These are phyloP conservation scores for Pseudorasbora parva DNA, from an alignment of 2,113 vertebrate species.

Conservation along the genomic window DNA sequence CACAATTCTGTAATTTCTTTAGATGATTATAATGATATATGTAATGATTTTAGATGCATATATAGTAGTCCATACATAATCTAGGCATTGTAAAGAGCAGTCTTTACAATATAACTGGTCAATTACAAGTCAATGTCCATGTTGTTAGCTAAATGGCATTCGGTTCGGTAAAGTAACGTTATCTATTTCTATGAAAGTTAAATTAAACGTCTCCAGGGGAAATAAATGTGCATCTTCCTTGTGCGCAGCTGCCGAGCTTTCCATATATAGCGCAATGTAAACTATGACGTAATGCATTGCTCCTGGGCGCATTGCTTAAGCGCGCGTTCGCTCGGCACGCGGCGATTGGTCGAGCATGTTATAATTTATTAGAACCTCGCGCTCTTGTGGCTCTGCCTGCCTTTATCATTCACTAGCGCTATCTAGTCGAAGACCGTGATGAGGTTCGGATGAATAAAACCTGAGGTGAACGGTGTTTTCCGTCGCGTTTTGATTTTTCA, in stretches of 20 bases:
- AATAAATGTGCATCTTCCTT: background rate
- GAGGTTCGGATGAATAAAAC: background rate
- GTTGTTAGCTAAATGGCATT: background rate
- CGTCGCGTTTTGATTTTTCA: background rate
- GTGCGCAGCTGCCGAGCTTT: constrained; percentile 58
- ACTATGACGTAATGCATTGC: constrained; percentile 65
- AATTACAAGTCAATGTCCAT: background rate
- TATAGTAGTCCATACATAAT: background rate
- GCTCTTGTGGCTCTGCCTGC: constrained; percentile 1
- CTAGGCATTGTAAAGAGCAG: background rate
- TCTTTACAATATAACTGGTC: background rate
- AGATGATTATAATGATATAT: too few relatives aligned
- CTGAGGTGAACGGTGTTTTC: background rate
- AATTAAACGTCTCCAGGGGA: constrained; percentile 1
- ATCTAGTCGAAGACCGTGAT: background rate
- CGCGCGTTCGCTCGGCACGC: constrained; percentile 56
- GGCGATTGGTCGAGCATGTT: background rate
- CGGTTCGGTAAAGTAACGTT: background rate
- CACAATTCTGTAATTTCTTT: background rate
- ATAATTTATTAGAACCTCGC: constrained; percentile 23
- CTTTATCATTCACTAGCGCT: background rate
- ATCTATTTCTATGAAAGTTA: background rate
- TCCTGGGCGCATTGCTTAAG: constrained; percentile 45
- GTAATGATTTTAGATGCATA: background rate
- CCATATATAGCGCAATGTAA: constrained; percentile 25